phyloP scores from a whole-genome alignment of 2,113 vertebrate species.

The Scopus umbretta region DNA sequence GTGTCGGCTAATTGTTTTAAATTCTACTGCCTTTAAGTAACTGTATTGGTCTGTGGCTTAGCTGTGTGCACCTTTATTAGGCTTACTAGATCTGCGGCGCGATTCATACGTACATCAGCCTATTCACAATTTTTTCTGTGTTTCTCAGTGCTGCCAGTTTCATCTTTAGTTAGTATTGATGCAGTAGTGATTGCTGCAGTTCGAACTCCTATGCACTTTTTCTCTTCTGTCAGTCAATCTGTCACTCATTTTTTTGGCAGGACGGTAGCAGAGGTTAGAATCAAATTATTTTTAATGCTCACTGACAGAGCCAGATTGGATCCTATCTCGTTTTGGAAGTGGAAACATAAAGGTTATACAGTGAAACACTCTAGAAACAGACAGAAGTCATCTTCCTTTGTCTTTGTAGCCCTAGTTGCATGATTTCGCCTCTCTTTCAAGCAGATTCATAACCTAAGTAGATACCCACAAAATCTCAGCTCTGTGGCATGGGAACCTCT shows the following conservation, averaged over 20 bases:
- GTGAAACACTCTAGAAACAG: not conserved
- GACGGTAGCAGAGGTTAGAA: not conserved
- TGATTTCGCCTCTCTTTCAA: not conserved
- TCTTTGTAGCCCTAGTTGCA: not conserved
- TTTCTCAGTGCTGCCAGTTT: not conserved
- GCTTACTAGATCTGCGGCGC: not conserved
- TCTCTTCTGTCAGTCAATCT: not conserved
- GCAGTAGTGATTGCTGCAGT: not conserved
- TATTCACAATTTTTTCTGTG: not conserved
- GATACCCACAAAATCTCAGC: not conserved
- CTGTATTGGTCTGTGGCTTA: not conserved
- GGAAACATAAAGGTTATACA: not conserved
- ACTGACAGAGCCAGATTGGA: not conserved
- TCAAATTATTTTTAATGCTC: constrained; percentile 41
- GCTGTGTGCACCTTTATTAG: not conserved
- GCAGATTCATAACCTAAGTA: not conserved
- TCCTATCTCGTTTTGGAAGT: not conserved
- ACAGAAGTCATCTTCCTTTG: not conserved
- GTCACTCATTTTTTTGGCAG: not conserved
- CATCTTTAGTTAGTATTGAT: not conserved
- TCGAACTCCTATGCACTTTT: not conserved
- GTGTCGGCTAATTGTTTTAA: not conserved
- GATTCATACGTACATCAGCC: not conserved
- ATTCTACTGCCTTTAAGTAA: not conserved
- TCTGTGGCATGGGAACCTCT: not conserved